phyloP scores from a whole-genome alignment of 2,797 vertebrate species.

The Gadopsis marmoratus region DNA sequence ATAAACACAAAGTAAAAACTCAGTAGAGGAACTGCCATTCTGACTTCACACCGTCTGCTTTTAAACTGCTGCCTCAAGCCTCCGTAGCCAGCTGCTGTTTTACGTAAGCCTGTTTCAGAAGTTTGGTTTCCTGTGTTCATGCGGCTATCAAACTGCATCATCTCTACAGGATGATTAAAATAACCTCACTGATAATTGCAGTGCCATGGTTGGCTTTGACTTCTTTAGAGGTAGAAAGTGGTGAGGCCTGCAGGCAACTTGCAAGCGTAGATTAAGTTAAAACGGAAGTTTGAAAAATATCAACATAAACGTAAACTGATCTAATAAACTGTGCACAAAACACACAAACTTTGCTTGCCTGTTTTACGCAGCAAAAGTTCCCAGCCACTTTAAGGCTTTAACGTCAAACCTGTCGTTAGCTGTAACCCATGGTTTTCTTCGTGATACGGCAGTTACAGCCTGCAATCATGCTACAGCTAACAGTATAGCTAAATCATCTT shows the following conservation, averaged over 20 bases:
- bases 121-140: conserved; percentile 27
- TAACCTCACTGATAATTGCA: not conserved
- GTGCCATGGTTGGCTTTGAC: too few species aligned
- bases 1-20: not conserved
- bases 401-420: conserved; percentile 9
- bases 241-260: not conserved
- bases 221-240: not conserved
- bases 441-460: not conserved
- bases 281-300: too few species aligned
- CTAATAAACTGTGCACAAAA: not conserved
- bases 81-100: not conserved
- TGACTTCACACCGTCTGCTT: not conserved
- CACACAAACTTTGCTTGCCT: not conserved
- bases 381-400: conserved; percentile 3
- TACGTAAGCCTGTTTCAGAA: not conserved
- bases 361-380: not conserved
- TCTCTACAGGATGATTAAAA: not conserved
- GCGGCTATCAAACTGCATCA: not conserved
- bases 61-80: conserved; percentile 5
- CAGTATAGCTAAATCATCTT: not conserved
- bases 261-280: not conserved
- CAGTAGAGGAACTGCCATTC: not conserved
- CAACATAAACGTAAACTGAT: not conserved
- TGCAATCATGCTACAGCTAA: not conserved
- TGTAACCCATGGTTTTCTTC: conserved; percentile 12